Evolutionary conservation across 2,113 vertebrate species (phyloP).

Genomic region (Plestiodon gilberti): DNA sequence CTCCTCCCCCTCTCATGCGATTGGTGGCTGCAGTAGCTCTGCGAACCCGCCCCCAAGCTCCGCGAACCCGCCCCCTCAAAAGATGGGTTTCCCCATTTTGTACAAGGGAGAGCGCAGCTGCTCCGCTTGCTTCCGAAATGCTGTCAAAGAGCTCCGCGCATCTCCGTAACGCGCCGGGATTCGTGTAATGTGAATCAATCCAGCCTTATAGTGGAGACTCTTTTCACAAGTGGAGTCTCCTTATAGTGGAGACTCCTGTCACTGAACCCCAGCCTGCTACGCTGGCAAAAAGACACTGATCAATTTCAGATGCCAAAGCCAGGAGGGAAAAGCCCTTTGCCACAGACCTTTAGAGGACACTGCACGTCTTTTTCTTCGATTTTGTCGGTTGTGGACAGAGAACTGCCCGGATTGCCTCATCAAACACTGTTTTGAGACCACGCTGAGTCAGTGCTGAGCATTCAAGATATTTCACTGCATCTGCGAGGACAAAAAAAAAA

Average conservation of each 20-base stretch:
- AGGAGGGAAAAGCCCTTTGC: neutral
- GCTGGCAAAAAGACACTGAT: neutral
- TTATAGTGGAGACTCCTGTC: neutral
- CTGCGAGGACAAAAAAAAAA: slow-evolving; percentile 56
- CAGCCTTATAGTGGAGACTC: neutral
- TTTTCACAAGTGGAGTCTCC: neutral
- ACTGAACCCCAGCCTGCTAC: neutral
- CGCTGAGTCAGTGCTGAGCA: slow-evolving; percentile 91
- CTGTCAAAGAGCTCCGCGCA: too few species aligned
- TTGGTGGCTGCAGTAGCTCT: too few species aligned
- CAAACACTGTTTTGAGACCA: slow-evolving; percentile 91
- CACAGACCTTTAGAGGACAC: slow-evolving; percentile 80
- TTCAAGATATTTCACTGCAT: slow-evolving; percentile 91
- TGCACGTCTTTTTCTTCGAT: slow-evolving; percentile 81
- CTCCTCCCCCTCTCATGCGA: too few species aligned
- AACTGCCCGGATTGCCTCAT: slow-evolving; percentile 91
- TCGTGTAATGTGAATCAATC: too few species aligned
- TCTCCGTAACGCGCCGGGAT: too few species aligned
- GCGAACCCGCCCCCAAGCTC: too few species aligned
- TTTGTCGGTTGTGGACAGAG: slow-evolving; percentile 87
- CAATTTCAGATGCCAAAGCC: neutral
- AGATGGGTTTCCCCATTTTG: too few species aligned
- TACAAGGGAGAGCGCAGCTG: too few species aligned
- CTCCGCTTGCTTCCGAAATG: too few species aligned
- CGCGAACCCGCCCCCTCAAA: too few species aligned